phyloP scores from a whole-genome alignment of 2,888 invertebrate genomes.

The Lagria hirta region DNA sequence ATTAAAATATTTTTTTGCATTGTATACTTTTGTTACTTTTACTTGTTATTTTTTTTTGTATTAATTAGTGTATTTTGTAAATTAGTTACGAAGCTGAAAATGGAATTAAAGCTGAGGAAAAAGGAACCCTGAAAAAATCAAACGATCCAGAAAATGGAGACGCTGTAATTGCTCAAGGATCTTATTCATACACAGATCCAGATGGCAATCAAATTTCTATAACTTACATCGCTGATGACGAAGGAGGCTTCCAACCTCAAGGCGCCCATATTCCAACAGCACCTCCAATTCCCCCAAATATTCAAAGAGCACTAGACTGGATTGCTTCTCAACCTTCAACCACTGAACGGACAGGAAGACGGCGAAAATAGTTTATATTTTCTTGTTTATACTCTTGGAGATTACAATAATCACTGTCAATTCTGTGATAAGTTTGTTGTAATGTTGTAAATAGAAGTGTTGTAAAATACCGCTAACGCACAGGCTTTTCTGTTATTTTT shows the following conservation, averaged over 20 bases:
- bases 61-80: no score
- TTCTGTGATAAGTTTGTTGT: slow-evolving; percentile 30
- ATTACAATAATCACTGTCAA: no score
- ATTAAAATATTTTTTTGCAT: slow-evolving; percentile 2
- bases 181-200: slow-evolving; percentile 68
- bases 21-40: slow-evolving; percentile 9
- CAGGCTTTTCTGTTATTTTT: slow-evolving; percentile 16
- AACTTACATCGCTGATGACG: slow-evolving; percentile 72
- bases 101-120: slow-evolving; percentile 78
- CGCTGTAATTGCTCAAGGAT: slow-evolving; percentile 68
- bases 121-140: slow-evolving; percentile 74
- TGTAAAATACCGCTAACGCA: no score
- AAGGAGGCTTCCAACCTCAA: slow-evolving; percentile 61
- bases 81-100: slow-evolving; percentile 79
- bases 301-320: slow-evolving; percentile 73
- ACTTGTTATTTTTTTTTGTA: no score
- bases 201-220: slow-evolving; percentile 70
- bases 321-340: slow-evolving; percentile 66
- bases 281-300: slow-evolving; percentile 74
- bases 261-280: slow-evolving; percentile 76
- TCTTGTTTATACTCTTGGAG: no score
- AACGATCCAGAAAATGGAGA: slow-evolving; percentile 67
- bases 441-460: no score
- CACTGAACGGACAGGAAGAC: slow-evolving; percentile 42
- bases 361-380: no score